A percentile compares a stretch with the other conserved stretches of the same genome.
Conservation (phyloP, 2,888 invertebrate species). For the Erpobdella octoculata region DNA sequence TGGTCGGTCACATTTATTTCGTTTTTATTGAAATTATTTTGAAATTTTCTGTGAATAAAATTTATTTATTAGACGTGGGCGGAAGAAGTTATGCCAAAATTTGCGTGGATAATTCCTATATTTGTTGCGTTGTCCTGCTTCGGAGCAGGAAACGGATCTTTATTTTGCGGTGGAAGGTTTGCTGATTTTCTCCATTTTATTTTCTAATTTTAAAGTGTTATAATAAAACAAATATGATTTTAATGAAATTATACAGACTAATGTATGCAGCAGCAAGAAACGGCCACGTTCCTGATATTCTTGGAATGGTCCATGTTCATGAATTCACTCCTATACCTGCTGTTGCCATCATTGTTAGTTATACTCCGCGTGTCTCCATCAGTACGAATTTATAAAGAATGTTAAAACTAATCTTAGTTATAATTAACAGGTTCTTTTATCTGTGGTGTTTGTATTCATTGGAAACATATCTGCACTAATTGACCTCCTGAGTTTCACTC, state of each 20-base stretch:
- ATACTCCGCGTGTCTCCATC: no score
- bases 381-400: no score
- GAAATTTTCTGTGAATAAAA: background rate
- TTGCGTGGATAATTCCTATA: constrained; percentile 37
- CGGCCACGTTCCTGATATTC: constrained; percentile 79
- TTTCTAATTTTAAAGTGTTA: background rate
- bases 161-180: constrained; percentile 50
- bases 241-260: constrained; percentile 31
- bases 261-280: constrained; percentile 80
- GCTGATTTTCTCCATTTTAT: background rate
- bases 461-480: constrained; percentile 88
- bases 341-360: constrained; percentile 78
- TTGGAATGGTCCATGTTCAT: constrained; percentile 83
- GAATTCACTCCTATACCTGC: constrained; percentile 89
- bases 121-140: constrained; percentile 39
- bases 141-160: constrained; percentile 39
- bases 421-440: constrained; percentile 6
- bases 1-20: no score
- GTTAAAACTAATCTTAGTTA: no score
- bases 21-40: background rate
- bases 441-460: constrained; percentile 78
- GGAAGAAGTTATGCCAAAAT: constrained; percentile 32
- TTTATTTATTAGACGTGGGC: constrained; percentile 37
- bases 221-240: background rate
- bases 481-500: constrained; percentile 95